Base-by-base conservation (phyloP, 1,140 invertebrate species). In the Diploscapter pachys region DNA sequence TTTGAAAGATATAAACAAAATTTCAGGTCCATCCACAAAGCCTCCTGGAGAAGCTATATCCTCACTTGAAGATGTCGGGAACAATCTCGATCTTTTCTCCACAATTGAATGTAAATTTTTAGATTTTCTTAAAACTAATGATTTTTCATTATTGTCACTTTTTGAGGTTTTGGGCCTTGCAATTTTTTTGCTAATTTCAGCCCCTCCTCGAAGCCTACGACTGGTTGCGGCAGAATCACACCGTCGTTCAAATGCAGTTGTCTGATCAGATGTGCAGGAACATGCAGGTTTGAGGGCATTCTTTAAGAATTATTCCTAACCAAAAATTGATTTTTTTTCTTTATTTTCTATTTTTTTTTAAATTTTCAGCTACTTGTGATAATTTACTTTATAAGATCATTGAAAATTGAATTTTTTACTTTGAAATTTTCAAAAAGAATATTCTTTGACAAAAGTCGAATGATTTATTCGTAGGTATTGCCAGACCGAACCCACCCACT, bases 241-340 rank as follows among this genome's bases (percentile, higher is more conserved):
- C 65, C 1, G 51, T 76, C 9, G 31, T 31, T 31, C 31, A 31
- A 71, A 76, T 55, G 9, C 72, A 3, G 63, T 56, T 3, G 55
- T 76, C 4, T n/a, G 75, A 76, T 50, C 75, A 76, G 48, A 76
- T 76, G 75, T 76, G 65, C 57, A 62, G 75, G 9, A 65, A 72
- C 8, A 63, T 66, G 53, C 75, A 76, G 55, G 69, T 71, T 5
- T 5, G 54, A 13, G n/a, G 1, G 3, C 3, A 11, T 31, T 31
- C n/a, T 31, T 31, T 31, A 31, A 31, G 31, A 31, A 31, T 1
- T 31, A 31, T 31, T 31, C 31, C 31, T 31, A 31, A 31, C 31
- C 31, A 31, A 31, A 31, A 31, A 31, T 31, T 31, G 31, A 31
- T 1, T 0, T 31, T 31, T 31, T 31, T 31, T 31, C 0, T 31